phyloP scores from a whole-genome alignment of 1,140 invertebrate species.

The Drosophila busckii region DNA sequence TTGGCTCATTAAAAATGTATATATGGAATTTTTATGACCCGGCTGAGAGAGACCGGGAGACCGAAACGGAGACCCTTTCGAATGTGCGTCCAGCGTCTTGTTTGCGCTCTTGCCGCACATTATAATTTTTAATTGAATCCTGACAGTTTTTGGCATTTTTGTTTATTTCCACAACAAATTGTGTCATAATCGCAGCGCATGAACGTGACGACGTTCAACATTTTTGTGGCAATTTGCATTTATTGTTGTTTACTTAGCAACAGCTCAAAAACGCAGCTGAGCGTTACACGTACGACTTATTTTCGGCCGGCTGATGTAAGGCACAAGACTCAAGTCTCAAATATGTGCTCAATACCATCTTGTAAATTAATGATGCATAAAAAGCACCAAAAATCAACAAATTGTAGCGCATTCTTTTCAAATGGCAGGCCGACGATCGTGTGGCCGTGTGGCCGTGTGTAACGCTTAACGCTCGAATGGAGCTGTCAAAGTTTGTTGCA shows the following conservation, averaged over 20 bases:
- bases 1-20: slow-evolving; percentile 49
- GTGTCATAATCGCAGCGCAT: slow-evolving; percentile 36
- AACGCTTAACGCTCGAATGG: slow-evolving; percentile 58
- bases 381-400: slow-evolving; percentile 33
- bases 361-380: slow-evolving; percentile 45
- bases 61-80: too few relatives aligned
- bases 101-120: slow-evolving; percentile 27
- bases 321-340: background rate
- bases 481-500: slow-evolving; percentile 45
- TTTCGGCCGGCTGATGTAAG: slow-evolving; percentile 53
- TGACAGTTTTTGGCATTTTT: slow-evolving; percentile 10
- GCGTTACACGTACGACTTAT: slow-evolving; percentile 52
- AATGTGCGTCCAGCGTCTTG: too few relatives aligned
- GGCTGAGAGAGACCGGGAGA: too few relatives aligned
- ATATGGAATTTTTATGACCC: slow-evolving; percentile 44
- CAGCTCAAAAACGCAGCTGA: slow-evolving; percentile 4
- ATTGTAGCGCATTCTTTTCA: slow-evolving; percentile 19
- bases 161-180: slow-evolving; percentile 44
- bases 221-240: slow-evolving; percentile 41
- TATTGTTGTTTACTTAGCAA: slow-evolving; percentile 47
- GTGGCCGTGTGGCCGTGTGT: too few relatives aligned
- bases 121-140: slow-evolving; percentile 65
- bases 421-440: too few relatives aligned
- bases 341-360: background rate
- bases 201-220: slow-evolving; percentile 53